Percentiles rank a stretch among this genome's conserved stretches.
These are phyloP conservation scores for Caenorhabditis imperialis DNA, from an alignment of 2,888 invertebrate genomes.

Conservation along the genomic window DNA sequence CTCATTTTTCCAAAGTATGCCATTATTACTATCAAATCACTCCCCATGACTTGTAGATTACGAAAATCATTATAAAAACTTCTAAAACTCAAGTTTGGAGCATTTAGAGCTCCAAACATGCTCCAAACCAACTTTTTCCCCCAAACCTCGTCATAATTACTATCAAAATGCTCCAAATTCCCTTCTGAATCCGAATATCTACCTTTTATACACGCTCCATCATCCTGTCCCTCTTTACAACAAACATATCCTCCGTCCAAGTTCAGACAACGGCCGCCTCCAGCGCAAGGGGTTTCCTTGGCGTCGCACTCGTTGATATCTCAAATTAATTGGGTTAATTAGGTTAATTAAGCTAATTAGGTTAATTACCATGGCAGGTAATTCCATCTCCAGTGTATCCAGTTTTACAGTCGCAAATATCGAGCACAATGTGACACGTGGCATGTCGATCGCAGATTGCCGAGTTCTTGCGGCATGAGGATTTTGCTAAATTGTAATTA, in stretches of 20 bases:
- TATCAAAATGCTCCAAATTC: no score
- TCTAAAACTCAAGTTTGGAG: no score
- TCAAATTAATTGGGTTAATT: slow-evolving; percentile 23
- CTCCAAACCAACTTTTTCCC: no score
- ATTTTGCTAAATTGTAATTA: slow-evolving; percentile 64
- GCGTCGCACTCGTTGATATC: slow-evolving; percentile 77
- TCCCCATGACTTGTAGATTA: no score
- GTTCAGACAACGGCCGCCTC: slow-evolving; percentile 73
- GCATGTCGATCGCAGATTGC: slow-evolving; percentile 75
- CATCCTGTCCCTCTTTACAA: slow-evolving; percentile 76
- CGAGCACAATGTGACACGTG: slow-evolving; percentile 66
- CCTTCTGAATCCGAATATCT: no score
- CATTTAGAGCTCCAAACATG: no score
- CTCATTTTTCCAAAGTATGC: no score
- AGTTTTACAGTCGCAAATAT: slow-evolving; percentile 71
- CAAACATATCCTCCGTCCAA: slow-evolving; percentile 78
- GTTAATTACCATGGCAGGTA: slow-evolving; percentile 69
- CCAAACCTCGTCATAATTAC: no score
- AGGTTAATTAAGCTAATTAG: not conserved
- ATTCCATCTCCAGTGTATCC: slow-evolving; percentile 76
- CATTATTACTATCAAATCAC: no score
- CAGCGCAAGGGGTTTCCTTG: slow-evolving; percentile 63
- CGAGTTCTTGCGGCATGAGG: slow-evolving; percentile 69
- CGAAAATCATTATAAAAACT: no score
- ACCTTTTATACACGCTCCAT: slow-evolving; percentile 71